Conservation (phyloP, 2,113 vertebrate species). For the Hyla sarda region DNA sequence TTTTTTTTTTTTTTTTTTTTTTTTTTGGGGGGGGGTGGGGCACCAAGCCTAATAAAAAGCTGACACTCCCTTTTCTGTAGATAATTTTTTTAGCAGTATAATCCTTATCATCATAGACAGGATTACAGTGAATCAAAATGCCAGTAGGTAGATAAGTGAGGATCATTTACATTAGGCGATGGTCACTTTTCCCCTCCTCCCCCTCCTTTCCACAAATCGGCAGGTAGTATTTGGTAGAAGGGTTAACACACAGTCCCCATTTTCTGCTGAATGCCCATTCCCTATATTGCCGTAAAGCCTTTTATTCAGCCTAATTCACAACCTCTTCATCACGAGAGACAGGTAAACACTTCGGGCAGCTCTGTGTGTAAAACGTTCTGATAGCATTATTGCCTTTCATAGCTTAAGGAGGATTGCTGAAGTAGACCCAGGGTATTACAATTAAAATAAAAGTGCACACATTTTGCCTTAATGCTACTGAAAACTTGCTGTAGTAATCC, state of each 20-base stretch:
- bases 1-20: too few relatives aligned
- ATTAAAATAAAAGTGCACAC: constrained; percentile 39
- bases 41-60: too few relatives aligned
- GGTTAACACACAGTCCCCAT: background rate
- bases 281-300: background rate
- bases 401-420: constrained; percentile 29
- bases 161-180: too few relatives aligned
- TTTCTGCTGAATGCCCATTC: constrained; percentile 3
- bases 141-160: too few relatives aligned
- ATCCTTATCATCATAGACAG: too few relatives aligned
- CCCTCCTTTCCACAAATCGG: background rate
- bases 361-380: background rate
- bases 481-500: background rate
- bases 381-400: constrained; percentile 31
- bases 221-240: background rate
- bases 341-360: constrained; percentile 31
- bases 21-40: too few relatives aligned
- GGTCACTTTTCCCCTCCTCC: too few relatives aligned
- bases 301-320: constrained; percentile 1
- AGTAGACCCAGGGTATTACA: constrained; percentile 35
- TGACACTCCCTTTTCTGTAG: too few relatives aligned
- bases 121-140: too few relatives aligned
- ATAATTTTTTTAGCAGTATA: too few relatives aligned
- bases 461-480: constrained; percentile 9
- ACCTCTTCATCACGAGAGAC: constrained; percentile 42